Evolutionary conservation across 2,888 invertebrate genomes (phyloP), one percentile per base, ranked within the genome.

Genomic region (Rotaria magnacalcarata): DNA sequence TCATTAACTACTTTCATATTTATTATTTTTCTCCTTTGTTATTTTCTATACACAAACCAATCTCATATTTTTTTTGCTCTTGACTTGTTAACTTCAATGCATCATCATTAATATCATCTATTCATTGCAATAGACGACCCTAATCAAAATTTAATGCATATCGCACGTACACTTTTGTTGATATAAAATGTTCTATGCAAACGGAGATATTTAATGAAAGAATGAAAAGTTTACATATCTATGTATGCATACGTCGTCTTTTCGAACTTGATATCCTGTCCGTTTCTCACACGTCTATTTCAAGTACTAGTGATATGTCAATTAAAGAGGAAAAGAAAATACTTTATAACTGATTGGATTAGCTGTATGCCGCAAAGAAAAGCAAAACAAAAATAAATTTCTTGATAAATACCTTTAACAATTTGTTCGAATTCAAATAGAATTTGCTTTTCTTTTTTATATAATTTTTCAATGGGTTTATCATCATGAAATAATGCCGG

Each of bases 391-490:
- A 34, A 34, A 34, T 34, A 34, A 34, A 1, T 34, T 34, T 34
- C 2, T 34, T 34, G 34, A 58, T 19, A 86, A 56, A 84, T 89
- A 90, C 90, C 90, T 90, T 89, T 89, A 80, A 89, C 88, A 87
- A 90, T 90, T 87, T 88, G 87, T 50, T 90, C 90, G 87, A 90
- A 89, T 87, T 90, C 90, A 67, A 89, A 75, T 43, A 89, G 87
- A 84, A 90, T 89, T 87, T 90, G 90, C 87, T 90, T 90, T 85
- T 90, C 90, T 87, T 89, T 90, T 87, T 89, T 90, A 27, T 87
- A 88, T 87, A 88, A 89, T 87, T 88, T 89, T 86, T 90, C 90
- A 14, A 19, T 43, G 21, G 43, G 43, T 47, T 47, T 47, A n/a
- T 80, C 47, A 47, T 80, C 47, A 11, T 80, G n/a, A 11, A 80